Evolutionary conservation across 2,888 invertebrate genomes (phyloP), one percentile per base, ranked within the genome.

Genomic region (Diachrysia chrysitis): DNA sequence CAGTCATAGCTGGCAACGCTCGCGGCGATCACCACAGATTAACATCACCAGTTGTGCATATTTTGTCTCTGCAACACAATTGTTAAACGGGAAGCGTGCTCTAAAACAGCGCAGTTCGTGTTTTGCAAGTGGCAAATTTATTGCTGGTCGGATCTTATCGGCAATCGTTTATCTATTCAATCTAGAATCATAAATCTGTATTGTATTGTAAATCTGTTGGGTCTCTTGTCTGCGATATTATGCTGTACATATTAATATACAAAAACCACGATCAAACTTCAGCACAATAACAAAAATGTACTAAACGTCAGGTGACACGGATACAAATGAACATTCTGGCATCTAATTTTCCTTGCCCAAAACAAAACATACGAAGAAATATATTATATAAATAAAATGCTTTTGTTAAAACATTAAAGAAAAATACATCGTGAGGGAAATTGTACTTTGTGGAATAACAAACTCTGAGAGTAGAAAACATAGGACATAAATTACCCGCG

Each of bases 111-210:
- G 53, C 68, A 62, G 66, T 66, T 66, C 65, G 65, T 72, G 81
- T 83, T 81, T 81, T 78, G 83, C 72, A 73, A 81, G 72, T 72
- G 75, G 72, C 56, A 58, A 71, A 78, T 81, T 83, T 83, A 80
- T 79, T 70, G 65, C 70, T 42, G 63, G 57, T 67, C 66, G 25
- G 68, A 76, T 80, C 70, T 80, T 78, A 83, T 83, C 75, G 65
- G 54, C 64, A 56, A 79, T 75, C 72, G 58, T 71, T 81, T 83
- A 81, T 83, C 69, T 83, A 70, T 83, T 72, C 65, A 58, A 71
- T 73, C 83, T 69, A 42, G 58, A 62, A 63, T 72, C 68, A 75
- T 83, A 83, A 81, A 79, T 83, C 74, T 59, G 48, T 60, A 62
- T 65, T 74, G 63, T 69, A 71, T 64, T 82, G 67, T 71, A 77